These are phyloP conservation scores for Heloderma charlesbogerti DNA, from an alignment of 2,113 vertebrate species.

Conservation along the genomic window DNA sequence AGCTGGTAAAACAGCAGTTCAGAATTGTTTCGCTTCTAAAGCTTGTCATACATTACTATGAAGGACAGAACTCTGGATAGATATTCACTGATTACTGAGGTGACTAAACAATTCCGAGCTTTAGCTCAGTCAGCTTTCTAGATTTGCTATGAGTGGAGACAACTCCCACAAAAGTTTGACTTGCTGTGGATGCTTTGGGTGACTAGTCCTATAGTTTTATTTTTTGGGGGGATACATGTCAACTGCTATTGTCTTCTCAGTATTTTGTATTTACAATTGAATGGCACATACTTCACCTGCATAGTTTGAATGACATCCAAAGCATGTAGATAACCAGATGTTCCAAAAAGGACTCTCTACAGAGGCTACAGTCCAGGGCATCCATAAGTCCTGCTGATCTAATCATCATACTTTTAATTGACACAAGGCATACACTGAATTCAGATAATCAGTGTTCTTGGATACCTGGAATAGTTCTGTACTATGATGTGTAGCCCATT, in stretches of 20 bases:
- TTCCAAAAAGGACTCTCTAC: not conserved
- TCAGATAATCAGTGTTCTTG: not conserved
- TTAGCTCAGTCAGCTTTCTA: not conserved
- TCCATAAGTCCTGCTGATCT: not conserved
- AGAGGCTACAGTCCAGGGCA: not conserved
- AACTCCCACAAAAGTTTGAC: not conserved
- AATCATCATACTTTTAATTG: constrained; percentile 3
- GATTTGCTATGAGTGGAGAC: constrained; percentile 9
- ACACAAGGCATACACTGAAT: not conserved
- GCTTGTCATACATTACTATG: constrained; percentile 63
- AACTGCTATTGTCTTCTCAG: not conserved
- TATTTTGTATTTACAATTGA: not conserved
- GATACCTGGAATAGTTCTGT: not conserved
- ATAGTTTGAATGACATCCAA: not conserved
- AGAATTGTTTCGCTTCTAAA: constrained; percentile 48
- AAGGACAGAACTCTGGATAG: constrained; percentile 46
- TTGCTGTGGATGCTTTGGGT: not conserved
- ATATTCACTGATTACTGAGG: constrained; percentile 44
- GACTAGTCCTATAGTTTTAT: not conserved
- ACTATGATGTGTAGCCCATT: not conserved
- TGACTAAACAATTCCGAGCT: constrained; percentile 55
- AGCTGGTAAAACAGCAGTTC: constrained; percentile 50
- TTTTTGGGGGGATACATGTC: not conserved
- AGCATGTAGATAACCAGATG: constrained; percentile 14
- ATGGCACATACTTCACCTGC: not conserved